phyloP scores from a whole-genome alignment of 1,140 invertebrate genomes.

The Macrotrachela quadricornifera region DNA sequence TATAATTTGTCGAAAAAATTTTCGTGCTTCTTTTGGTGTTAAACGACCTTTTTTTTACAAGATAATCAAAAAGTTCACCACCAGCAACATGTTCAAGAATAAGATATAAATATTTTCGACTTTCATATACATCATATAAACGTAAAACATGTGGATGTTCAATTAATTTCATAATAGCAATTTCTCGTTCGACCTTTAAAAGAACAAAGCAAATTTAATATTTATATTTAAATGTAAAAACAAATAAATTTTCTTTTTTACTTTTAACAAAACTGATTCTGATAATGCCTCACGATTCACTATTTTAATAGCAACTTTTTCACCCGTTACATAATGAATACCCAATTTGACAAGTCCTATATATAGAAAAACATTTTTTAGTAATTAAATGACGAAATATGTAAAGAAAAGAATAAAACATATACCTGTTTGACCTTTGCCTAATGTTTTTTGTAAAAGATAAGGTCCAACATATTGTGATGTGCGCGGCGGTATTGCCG shows the following conservation, averaged over 20 bases:
- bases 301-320: constrained; percentile 97
- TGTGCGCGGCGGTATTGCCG: too few relatives aligned
- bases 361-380: too few relatives aligned
- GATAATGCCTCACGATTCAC: constrained; percentile 97
- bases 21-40: constrained; percentile 85
- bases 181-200: constrained; percentile 82
- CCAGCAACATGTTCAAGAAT: constrained; percentile 95
- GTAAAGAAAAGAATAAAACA: too few relatives aligned
- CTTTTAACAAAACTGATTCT: constrained; percentile 96
- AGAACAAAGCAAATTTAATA: too few relatives aligned
- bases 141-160: constrained; percentile 97
- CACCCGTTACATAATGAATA: constrained; percentile 86
- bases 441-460: constrained; percentile 87
- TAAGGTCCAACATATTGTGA: constrained; percentile 74
- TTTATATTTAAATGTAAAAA: too few relatives aligned
- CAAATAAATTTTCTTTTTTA: constrained; percentile 22
- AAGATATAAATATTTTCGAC: constrained; percentile 95
- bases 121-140: constrained; percentile 94
- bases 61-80: constrained; percentile 93
- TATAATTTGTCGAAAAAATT: constrained; percentile 97
- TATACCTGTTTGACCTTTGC: constrained; percentile 92
- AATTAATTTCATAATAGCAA: constrained; percentile 99
- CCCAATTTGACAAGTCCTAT: constrained; percentile 68
- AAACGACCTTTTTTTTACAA: constrained; percentile 93
- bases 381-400: too few relatives aligned